Evolutionary conservation across 2,888 invertebrate species (phyloP), one percentile per base, ranked within the genome.

Genomic region (Mythimna lalbum): DNA sequence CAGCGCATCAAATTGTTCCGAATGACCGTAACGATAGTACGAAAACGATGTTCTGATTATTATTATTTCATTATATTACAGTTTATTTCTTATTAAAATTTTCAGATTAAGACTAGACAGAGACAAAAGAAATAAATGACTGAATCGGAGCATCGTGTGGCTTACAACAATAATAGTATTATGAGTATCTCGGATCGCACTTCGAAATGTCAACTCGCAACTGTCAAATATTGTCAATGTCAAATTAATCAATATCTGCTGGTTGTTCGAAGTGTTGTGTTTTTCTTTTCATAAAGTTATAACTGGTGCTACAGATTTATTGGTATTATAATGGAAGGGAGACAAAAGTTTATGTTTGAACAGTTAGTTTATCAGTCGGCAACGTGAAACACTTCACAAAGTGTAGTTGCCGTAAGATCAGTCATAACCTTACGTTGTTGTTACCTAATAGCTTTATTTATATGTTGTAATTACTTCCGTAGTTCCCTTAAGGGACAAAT

Each of bases 381-480:
- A 31, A 53, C 19, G 56, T 63, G 23, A 56, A 65, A 62, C 57
- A 77, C 62, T 73, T 31, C 53, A 36, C 52, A 6, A 12, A 61
- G 31, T 27, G 43, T 47, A 9, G 23, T 65, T 14, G 31, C 43
- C 2, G 23, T 61, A 57, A 64, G 43, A 64, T 60, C 57, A 55
- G 31, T 36, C 52, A 7, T 67, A 76, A 27, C 43, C 53, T 61
- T 47, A 60, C 23, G 52, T 81, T 59, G 52, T 81, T 59, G 78
- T 78, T 78, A 78, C 81, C 78, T 81, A 79, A 79, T 73, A 81
- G 52, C 53, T 60, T 49, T 43, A 62, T 55, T 43, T 55, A 14
- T 33, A 67, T 14, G 31, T 17, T 47, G 21, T 7, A 36, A 21
- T 27, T 50, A 65, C 47, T 77, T 77, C 59, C 67, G 57, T 43